Evolutionary conservation across 2,797 vertebrate genomes (phyloP), one percentile per base, ranked within the genome.

Genomic region (Limosa lapponica): DNA sequence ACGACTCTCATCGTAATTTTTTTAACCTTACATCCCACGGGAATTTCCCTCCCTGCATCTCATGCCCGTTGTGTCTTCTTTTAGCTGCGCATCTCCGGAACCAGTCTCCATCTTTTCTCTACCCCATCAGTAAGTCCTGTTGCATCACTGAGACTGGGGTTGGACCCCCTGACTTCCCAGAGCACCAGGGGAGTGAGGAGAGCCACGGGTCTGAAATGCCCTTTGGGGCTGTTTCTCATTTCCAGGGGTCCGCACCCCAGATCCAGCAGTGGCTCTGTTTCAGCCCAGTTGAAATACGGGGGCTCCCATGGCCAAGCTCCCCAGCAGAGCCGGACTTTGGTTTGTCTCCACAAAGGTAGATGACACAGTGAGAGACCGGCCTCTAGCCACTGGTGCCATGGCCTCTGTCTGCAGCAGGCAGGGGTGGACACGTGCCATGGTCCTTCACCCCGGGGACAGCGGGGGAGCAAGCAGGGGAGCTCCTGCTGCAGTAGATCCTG

Each of bases 401-500:
- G n/a, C 32, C 24, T 36, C 49, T 55, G 41, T 8, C n/a, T 39
- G 41, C 30, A 41, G 39, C 41, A 49, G 32, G 62, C 28, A 46
- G 34, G 28, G 3, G 4, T 64, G 59, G 49, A 10, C 2, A 10
- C 27, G 1, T 39, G 64, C 12, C 28, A 28, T 0, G 1, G n/a
- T 55, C 49, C 67, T n/a, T 44, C 77, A 30, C 32, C 27, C 27
- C n/a, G 51, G 23, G 19, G 25, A n/a, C 66, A 34, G 30, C 0
- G 1, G 13, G n/a, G 32, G 25, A 46, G 16, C 12, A 25, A 78
- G n/a, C n/a, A n/a, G 8, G 13, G 18, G 28, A 24, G 28, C n/a
- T 90, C 28, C 37, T 44, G 65, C 37, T 30, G 65, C 19, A 16
- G 43, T 0, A 0, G 54, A 28, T 5, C 20, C 28, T 0, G 0